These are phyloP conservation scores for Cherax quadricarinatus DNA, from an alignment of 1,140 invertebrate species.

Conservation along the genomic window DNA sequence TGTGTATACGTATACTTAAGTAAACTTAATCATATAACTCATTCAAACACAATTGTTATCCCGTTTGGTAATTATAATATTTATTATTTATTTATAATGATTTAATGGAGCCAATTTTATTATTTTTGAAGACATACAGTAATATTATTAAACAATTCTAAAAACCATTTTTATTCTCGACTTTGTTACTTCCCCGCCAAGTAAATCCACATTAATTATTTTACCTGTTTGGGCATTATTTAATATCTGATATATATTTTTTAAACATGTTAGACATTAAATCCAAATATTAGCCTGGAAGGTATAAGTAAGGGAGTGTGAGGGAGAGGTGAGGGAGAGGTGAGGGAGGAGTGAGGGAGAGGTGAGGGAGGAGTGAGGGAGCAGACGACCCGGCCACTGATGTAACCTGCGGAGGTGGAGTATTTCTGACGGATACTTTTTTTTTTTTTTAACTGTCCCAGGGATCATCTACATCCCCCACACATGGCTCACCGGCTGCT, in stretches of 20 bases:
- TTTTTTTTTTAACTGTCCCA: neutral
- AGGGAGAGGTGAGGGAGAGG: neutral
- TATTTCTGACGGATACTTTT: too few relatives aligned
- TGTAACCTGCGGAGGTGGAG: neutral
- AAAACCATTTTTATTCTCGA: too few relatives aligned
- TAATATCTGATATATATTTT: neutral
- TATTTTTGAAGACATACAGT: too few relatives aligned
- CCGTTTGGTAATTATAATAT: too few relatives aligned
- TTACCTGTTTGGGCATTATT: neutral
- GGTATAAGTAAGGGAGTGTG: neutral
- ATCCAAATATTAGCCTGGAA: neutral
- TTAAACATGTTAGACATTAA: neutral
- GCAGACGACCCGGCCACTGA: neutral
- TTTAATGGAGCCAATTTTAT: too few relatives aligned
- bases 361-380: neutral
- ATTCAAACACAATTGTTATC: too few relatives aligned
- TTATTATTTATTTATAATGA: too few relatives aligned
- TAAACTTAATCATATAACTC: too few relatives aligned
- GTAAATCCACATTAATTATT: neutral
- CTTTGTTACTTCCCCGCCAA: too few relatives aligned
- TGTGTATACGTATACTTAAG: too few relatives aligned
- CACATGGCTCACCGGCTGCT: slow-evolving; percentile 47
- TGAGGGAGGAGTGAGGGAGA: neutral
- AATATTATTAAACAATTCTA: too few relatives aligned
- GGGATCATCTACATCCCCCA: neutral